Evolutionary conservation across 23 tunicate species (phyloP).

Genomic region (Trididemnum nubilum): DNA sequence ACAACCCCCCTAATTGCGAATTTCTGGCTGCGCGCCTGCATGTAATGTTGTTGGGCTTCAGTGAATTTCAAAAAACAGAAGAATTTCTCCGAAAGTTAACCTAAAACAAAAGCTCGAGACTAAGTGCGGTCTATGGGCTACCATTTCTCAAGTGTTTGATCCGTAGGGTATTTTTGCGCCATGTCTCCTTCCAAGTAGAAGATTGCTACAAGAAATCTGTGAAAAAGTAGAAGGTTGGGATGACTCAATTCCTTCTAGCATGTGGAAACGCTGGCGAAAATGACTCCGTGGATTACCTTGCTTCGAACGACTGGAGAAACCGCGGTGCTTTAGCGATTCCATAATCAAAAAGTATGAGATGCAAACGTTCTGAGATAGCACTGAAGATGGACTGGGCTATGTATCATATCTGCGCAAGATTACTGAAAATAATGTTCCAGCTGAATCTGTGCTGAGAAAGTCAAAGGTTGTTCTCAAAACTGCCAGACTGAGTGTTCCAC

Average conservation of each 20-base stretch:
- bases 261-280: background rate
- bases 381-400: background rate
- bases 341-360: background rate
- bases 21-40: no score
- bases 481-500: background rate
- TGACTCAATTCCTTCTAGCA: background rate
- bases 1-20: no score
- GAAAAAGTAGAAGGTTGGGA: background rate
- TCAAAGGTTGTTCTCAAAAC: background rate
- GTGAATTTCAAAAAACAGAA: no score
- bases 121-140: background rate
- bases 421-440: background rate
- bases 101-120: background rate
- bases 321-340: background rate
- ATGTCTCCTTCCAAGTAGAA: background rate
- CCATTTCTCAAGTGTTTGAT: background rate
- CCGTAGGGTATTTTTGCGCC: background rate
- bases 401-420: background rate
- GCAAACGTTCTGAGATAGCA: background rate
- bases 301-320: background rate
- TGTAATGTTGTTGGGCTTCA: no score
- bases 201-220: background rate
- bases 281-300: background rate
- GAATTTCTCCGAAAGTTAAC: background rate
- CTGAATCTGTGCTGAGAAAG: background rate